phyloP scores from a whole-genome alignment of 30 jellyfish, hydroid and myxozoan species.

The Aurelia sp. region DNA sequence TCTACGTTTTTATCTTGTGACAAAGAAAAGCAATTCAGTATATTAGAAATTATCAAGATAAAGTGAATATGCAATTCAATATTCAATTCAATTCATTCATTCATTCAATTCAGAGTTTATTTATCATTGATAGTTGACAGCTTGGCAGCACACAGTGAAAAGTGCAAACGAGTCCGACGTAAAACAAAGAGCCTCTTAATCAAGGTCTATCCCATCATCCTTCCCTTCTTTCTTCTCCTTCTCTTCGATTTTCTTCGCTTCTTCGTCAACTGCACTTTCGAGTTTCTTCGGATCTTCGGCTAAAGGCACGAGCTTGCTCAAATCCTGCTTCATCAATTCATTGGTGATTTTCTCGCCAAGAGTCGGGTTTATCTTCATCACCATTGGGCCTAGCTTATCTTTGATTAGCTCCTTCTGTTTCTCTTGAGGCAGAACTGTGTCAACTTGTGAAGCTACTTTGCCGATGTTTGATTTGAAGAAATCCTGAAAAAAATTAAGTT shows the following conservation, averaged over 20 bases:
- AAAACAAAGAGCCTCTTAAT: no score
- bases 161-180: no score
- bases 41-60: no score
- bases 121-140: no score
- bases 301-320: constrained; percentile 55
- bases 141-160: no score
- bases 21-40: no score
- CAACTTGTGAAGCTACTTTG: constrained; percentile 76
- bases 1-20: no score
- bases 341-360: constrained; percentile 62
- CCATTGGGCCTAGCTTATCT: constrained; percentile 75
- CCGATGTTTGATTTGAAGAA: constrained; percentile 71
- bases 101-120: no score
- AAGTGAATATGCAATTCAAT: no score
- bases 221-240: constrained; percentile 35
- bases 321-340: constrained; percentile 67
- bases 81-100: no score
- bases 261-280: constrained; percentile 60
- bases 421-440: constrained; percentile 68
- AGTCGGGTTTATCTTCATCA: constrained; percentile 65
- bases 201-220: no score
- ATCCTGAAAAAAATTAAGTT: constrained; percentile 26
- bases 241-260: constrained; percentile 65
- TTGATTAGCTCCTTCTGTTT: constrained; percentile 64
- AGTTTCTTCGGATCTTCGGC: constrained; percentile 74